Base-by-base conservation (phyloP, 2,113 vertebrate species). In the Chamaetylas fuelleborni region DNA sequence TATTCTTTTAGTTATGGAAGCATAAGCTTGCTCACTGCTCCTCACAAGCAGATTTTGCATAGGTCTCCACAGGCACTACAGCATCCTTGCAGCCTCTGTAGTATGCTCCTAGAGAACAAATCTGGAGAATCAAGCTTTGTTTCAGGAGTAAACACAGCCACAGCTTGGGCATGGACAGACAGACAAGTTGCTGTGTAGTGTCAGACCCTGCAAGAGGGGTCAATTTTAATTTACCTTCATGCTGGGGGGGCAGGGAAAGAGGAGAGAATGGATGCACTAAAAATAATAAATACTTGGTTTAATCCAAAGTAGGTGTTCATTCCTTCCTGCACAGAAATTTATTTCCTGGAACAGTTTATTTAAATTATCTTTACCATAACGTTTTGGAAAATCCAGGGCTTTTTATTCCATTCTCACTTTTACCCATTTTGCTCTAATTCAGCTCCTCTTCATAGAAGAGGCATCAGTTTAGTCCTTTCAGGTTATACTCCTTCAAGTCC, bases 201-300 rank as follows among this genome's bases (percentile, higher is more conserved):
- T 45, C 29, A 15, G 28, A 89, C 7, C 19, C 19, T 57, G 14
- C 13, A 58, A 29, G 15, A 20, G 6, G 40, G 40, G 40, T 40
- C 33, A 47, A 14, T 88, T 88, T 51, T 58, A n/a, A 53, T 57
- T 47, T 40, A 50, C 3, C 3, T 78, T 66, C 26, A 1, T 26
- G 4, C 11, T 79, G 4, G 0, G 2, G 29, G 12, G 16, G 2
- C 4, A 7, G 36, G 12, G 14, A 12, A 14, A 7, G 31, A 23
- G 36, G 24, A 48, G 18, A 54, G 7, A 24, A 50, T 10, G 3
- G 0, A 12, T 28, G 14, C 22, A 29, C 40, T 82, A n/a, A 16
- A 66, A 83, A 80, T 23, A 69, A 42, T n/a, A 83, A 85, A 62
- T 28, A 40, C 6, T 2, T 5, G 2, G 3, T 40, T 94, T 73